Conservation (phyloP, 2,113 vertebrate species). For the Alaudala cheleensis region DNA sequence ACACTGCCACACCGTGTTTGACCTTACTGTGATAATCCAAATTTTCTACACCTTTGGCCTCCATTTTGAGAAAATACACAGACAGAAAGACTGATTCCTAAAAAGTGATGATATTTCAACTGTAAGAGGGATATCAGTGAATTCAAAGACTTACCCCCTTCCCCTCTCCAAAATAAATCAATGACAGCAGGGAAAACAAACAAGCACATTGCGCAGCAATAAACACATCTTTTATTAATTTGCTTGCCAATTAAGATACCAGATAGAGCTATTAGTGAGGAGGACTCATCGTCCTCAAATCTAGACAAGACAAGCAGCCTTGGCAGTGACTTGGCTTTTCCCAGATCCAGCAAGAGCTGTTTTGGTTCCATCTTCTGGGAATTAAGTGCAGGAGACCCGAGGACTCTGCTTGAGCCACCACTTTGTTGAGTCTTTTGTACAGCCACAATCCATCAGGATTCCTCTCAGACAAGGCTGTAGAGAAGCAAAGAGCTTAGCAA, state of each 20-base stretch:
- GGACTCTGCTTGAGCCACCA: background rate
- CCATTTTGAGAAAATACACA: background rate
- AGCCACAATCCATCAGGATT: background rate
- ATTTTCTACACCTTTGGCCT: background rate
- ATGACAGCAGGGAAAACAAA: slow-evolving; percentile 24
- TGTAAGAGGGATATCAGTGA: background rate
- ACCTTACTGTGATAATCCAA: background rate
- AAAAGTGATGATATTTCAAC: background rate
- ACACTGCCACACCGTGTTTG: background rate
- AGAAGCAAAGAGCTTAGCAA: background rate
- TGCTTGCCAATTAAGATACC: slow-evolving; percentile 6
- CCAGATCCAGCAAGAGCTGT: background rate
- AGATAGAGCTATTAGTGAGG: slow-evolving; percentile 16
- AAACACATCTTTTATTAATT: slow-evolving; percentile 43
- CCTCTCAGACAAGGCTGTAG: background rate
- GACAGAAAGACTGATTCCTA: background rate
- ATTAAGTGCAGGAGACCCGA: background rate
- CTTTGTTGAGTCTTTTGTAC: background rate
- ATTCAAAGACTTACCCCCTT: background rate
- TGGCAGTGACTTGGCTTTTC: background rate
- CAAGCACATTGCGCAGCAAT: slow-evolving; percentile 13
- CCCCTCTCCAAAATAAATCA: background rate
- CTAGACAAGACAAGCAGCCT: background rate
- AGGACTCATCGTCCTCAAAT: background rate
- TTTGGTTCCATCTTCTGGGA: background rate